Percentiles rank a stretch among this genome's conserved stretches.
Conservation (phyloP, 2,797 vertebrate species). For the Acridotheres tristis region DNA sequence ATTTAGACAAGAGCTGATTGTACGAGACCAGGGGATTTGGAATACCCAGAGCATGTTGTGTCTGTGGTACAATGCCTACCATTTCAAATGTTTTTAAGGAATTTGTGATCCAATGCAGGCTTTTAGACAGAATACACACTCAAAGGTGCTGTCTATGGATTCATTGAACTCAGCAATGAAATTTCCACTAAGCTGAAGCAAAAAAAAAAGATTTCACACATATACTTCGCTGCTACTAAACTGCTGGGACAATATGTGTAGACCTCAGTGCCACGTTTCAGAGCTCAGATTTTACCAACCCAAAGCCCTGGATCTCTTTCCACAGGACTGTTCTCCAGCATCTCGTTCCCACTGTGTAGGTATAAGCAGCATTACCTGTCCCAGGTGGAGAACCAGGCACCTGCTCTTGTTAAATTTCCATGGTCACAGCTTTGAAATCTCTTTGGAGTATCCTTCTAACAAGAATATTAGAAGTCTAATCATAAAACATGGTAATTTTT, state of each 20-base stretch:
- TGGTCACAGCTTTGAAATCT: background rate
- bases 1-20: background rate
- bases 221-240: background rate
- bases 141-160: background rate
- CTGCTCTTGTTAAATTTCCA: background rate
- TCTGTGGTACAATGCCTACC: background rate
- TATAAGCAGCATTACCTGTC: background rate
- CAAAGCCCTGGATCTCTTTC: background rate
- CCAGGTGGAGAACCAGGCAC: background rate
- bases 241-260: background rate
- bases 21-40: background rate
- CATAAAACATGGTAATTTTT: background rate
- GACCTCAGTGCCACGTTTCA: background rate
- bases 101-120: background rate
- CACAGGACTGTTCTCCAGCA: background rate
- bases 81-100: background rate
- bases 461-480: background rate
- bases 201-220: background rate
- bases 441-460: background rate
- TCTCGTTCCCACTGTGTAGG: background rate
- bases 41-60: background rate
- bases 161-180: background rate
- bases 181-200: background rate
- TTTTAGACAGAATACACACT: rapidly evolving
- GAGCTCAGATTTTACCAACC: background rate